These are phyloP conservation scores for Helarctos malayanus DNA, from an alignment of 2,797 vertebrate species.

Conservation along the genomic window DNA sequence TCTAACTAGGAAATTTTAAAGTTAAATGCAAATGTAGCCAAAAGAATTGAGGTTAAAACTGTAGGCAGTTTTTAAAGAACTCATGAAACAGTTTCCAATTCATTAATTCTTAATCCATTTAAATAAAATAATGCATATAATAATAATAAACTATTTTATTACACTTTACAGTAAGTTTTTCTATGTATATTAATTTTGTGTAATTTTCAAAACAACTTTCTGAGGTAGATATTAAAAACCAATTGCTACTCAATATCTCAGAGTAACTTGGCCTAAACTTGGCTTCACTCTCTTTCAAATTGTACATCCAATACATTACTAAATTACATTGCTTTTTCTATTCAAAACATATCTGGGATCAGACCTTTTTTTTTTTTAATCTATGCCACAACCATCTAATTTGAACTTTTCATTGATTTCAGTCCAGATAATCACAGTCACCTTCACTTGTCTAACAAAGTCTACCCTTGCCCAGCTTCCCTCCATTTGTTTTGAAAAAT, in stretches of 20 bases:
- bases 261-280: background rate
- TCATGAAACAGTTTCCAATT: background rate
- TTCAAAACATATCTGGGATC: background rate
- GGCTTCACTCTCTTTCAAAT: background rate
- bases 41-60: background rate
- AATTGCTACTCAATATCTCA: background rate
- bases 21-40: background rate
- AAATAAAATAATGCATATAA: background rate
- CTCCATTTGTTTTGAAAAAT: background rate
- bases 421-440: background rate
- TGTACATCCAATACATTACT: background rate
- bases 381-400: background rate
- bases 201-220: background rate
- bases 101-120: background rate
- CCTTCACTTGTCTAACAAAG: background rate
- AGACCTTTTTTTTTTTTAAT: background rate
- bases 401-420: background rate
- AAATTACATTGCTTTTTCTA: background rate
- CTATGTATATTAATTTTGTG: background rate
- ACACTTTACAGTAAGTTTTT: background rate
- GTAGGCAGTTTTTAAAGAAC: background rate
- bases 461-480: background rate
- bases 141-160: background rate
- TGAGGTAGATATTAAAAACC: background rate
- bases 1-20: background rate